These are phyloP conservation scores for Brenthis hecate DNA, from an alignment of 2,888 invertebrate species.

Conservation along the genomic window DNA sequence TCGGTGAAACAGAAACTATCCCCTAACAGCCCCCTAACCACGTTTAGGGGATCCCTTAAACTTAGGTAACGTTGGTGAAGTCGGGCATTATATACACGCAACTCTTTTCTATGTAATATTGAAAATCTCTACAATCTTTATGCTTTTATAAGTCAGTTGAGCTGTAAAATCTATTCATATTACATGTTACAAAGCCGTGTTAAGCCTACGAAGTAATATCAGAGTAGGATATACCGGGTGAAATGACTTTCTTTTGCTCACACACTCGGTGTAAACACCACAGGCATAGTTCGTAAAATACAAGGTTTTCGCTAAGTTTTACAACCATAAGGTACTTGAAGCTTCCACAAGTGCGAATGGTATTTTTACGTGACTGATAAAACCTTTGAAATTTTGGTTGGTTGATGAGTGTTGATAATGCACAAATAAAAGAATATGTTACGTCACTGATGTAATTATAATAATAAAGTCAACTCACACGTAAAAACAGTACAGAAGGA, in stretches of 20 bases:
- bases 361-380: conserved; percentile 24
- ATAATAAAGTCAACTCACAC: too few species aligned
- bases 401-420: too few species aligned
- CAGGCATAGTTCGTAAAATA: conserved; percentile 35
- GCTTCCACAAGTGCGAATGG: conserved; percentile 25
- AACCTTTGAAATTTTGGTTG: not conserved
- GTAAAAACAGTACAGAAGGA: too few species aligned
- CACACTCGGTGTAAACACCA: conserved; percentile 29
- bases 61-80: too few species aligned
- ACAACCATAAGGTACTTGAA: conserved; percentile 27
- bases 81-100: too few species aligned
- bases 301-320: conserved; percentile 31
- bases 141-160: not conserved
- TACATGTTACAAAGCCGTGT: conserved; percentile 3
- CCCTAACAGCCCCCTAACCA: too few species aligned
- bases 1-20: too few species aligned
- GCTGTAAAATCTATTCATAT: conserved; percentile 20
- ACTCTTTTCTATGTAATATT: not conserved
- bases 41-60: too few species aligned
- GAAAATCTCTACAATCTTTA: not conserved
- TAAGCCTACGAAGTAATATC: conserved; percentile 13
- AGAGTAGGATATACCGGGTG: conserved; percentile 15
- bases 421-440: too few species aligned
- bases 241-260: conserved; percentile 25
- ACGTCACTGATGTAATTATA: too few species aligned